Conservation (phyloP, 2,888 invertebrate genomes). For the Nymphalis polychloros region DNA sequence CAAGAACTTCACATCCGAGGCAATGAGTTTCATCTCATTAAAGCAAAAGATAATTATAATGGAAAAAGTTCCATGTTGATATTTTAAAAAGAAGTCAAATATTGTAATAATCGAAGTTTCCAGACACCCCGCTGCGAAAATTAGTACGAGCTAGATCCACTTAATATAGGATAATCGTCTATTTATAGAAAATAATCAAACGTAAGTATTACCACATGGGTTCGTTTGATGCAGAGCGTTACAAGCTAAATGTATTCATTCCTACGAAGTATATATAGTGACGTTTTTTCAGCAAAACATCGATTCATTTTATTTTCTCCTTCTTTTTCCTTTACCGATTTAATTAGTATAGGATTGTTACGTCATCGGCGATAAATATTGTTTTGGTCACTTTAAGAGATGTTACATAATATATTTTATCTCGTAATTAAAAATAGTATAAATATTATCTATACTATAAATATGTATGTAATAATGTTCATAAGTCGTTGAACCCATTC, state of each 20-base stretch:
- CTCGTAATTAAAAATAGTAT: too few species aligned
- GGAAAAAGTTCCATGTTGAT: background rate
- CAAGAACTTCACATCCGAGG: too few species aligned
- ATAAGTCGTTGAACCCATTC: too few species aligned
- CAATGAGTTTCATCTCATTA: background rate
- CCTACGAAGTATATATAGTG: constrained; percentile 24
- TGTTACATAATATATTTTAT: too few species aligned
- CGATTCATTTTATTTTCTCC: background rate
- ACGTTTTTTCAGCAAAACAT: constrained; percentile 13
- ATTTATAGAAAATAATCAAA: constrained; percentile 72
- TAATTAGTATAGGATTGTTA: too few species aligned
- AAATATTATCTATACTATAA: too few species aligned
- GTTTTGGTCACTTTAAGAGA: too few species aligned
- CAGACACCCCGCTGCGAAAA: constrained; percentile 62
- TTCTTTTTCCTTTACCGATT: too few species aligned
- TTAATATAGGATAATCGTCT: constrained; percentile 62
- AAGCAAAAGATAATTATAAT: background rate
- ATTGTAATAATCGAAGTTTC: constrained; percentile 41
- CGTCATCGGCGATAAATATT: too few species aligned
- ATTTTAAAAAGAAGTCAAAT: constrained; percentile 12
- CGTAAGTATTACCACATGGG: constrained; percentile 65
- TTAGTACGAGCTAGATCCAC: constrained; percentile 54
- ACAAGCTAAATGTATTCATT: constrained; percentile 43
- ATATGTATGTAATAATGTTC: too few species aligned
- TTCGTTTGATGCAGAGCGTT: constrained; percentile 57